A percentile compares a stretch with the other conserved stretches of the same genome.
Conservation (phyloP, 1,140 invertebrate species). For the Drosophila littoralis region DNA sequence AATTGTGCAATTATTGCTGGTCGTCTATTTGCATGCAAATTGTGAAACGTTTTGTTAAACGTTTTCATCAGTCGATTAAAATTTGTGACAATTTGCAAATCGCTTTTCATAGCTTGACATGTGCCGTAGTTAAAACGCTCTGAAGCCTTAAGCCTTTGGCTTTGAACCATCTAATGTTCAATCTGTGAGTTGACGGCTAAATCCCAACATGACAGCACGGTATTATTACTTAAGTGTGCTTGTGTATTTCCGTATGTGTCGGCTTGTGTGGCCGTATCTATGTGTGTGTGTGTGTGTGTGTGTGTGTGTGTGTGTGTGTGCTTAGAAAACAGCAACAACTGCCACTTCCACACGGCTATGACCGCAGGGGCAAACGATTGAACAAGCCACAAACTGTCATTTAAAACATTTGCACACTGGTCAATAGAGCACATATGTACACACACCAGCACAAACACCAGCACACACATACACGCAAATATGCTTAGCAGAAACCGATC, state of each 20-base stretch:
- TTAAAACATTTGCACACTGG: slow-evolving; percentile 29
- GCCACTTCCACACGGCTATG: background rate
- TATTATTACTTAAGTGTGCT: slow-evolving; percentile 7
- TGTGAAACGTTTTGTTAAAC: background rate
- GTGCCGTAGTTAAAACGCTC: background rate
- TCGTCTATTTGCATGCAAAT: background rate
- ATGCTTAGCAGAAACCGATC: slow-evolving; percentile 1
- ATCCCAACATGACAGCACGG: slow-evolving; percentile 7
- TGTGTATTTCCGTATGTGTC: slow-evolving; percentile 1
- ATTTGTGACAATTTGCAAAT: slow-evolving; percentile 15
- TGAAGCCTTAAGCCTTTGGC: slow-evolving; percentile 1
- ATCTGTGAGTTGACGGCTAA: slow-evolving; percentile 7
- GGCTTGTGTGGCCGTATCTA: too few species aligned
- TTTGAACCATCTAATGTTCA: slow-evolving; percentile 3
- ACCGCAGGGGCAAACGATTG: slow-evolving; percentile 25
- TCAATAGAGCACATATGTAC: slow-evolving; percentile 8
- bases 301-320: background rate
- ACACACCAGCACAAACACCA: slow-evolving; percentile 5
- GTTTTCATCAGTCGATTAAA: background rate
- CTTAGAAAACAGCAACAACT: background rate
- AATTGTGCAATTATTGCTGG: background rate
- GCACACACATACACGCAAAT: slow-evolving; percentile 21
- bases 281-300: background rate
- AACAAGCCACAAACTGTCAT: slow-evolving; percentile 47
- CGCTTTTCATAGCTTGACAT: slow-evolving; percentile 3